Conservation (phyloP, 2,888 invertebrate genomes). For the Dione vanillae region DNA sequence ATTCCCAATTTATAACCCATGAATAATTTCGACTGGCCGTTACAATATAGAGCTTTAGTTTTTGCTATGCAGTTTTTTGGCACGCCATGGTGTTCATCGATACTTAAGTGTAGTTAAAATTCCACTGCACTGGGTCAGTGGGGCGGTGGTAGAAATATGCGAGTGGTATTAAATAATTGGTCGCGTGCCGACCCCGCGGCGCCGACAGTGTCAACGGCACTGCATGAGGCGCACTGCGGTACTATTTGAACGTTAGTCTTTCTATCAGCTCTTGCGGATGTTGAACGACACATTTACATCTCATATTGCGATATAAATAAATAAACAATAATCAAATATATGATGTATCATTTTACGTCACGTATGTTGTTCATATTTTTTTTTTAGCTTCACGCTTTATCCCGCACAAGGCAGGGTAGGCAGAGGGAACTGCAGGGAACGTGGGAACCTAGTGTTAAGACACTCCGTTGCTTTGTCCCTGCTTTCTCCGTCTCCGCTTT, state of each 20-base stretch:
- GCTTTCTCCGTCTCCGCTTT: too few relatives aligned
- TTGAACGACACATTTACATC: slow-evolving; percentile 32
- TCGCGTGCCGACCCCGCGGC: slow-evolving; percentile 76
- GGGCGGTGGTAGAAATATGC: slow-evolving; percentile 49
- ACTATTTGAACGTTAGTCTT: slow-evolving; percentile 51
- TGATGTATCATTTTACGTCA: too few relatives aligned
- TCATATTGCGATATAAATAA: slow-evolving; percentile 27
- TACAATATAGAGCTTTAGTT: slow-evolving; percentile 4
- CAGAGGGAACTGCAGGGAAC: too few relatives aligned
- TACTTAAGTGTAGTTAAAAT: slow-evolving; percentile 47
- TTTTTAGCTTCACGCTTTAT: too few relatives aligned
- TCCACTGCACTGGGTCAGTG: slow-evolving; percentile 51
- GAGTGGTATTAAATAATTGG: slow-evolving; percentile 68
- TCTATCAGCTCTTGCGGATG: slow-evolving; percentile 34
- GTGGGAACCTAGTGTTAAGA: too few relatives aligned
- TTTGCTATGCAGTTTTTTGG: slow-evolving; percentile 39
- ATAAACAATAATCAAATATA: neutral
- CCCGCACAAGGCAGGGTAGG: too few relatives aligned
- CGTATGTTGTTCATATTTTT: too few relatives aligned
- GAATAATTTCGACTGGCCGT: neutral
- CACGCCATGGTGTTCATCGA: slow-evolving; percentile 44
- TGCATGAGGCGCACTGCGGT: slow-evolving; percentile 77
- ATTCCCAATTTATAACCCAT: neutral
- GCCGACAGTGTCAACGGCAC: slow-evolving; percentile 70
- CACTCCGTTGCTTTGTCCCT: too few relatives aligned